Evolutionary conservation across 2,113 vertebrate genomes (phyloP).

Genomic region (Jacana jacana): DNA sequence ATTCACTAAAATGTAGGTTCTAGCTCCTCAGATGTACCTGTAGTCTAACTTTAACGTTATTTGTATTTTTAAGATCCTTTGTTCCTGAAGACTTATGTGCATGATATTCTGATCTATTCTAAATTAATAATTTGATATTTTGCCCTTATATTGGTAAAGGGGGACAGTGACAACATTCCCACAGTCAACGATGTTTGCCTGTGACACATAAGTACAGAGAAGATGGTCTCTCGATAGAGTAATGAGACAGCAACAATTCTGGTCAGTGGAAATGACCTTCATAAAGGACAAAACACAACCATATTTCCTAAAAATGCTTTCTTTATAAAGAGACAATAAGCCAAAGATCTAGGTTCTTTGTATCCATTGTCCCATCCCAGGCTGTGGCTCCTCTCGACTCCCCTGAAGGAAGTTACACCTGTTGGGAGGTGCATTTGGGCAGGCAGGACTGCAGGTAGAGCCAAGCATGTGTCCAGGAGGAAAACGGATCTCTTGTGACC

Average conservation of each 20-base stretch:
- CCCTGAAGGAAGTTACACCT: not conserved
- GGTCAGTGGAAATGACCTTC: not conserved
- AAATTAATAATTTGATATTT: not conserved
- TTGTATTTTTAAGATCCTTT: not conserved
- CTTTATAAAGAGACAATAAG: not conserved
- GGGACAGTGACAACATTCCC: not conserved
- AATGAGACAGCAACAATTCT: not conserved
- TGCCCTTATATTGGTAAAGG: not conserved
- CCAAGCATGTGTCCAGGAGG: not conserved
- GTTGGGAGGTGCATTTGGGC: not conserved
- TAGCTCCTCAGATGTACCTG: not conserved
- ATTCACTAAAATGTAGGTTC: not conserved
- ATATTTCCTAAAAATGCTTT: not conserved
- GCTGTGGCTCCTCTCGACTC: not conserved
- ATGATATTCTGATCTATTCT: not conserved
- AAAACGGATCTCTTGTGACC: not conserved
- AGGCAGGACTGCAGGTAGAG: not conserved
- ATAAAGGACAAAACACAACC: not conserved
- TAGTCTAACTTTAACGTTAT: not conserved
- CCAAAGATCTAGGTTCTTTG: not conserved
- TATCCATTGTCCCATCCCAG: not conserved
- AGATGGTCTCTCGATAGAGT: not conserved
- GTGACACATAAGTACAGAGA: not conserved
- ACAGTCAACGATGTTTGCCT: not conserved
- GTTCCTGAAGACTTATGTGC: not conserved